These are phyloP conservation scores for Delphinapterus leucas DNA, from an alignment of 2,113 vertebrate genomes.

Conservation along the genomic window DNA sequence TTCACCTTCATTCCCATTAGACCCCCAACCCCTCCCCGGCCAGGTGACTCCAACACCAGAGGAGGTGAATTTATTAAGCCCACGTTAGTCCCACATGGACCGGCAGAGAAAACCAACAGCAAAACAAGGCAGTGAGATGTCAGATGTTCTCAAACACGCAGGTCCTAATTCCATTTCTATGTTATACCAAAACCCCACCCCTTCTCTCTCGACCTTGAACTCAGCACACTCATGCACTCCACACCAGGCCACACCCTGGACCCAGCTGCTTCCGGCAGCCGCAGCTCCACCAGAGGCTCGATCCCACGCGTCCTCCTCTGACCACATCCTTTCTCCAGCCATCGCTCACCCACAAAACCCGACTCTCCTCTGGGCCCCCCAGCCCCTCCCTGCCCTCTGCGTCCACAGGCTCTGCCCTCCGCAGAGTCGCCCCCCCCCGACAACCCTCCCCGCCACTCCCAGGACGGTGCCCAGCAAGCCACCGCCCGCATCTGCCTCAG, in stretches of 20 bases:
- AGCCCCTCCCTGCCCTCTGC: neutral
- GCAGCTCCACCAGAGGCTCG: neutral
- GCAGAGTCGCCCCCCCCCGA: neutral
- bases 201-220: neutral
- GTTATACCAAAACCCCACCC: neutral
- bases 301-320: neutral
- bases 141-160: neutral
- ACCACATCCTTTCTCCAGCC: neutral
- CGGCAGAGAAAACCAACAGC: neutral
- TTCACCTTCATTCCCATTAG: neutral
- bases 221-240: neutral
- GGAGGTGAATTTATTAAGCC: no score
- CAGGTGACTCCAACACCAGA: no score
- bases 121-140: neutral
- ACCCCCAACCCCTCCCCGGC: neutral
- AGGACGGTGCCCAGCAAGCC: neutral
- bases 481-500: neutral
- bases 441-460: fast-evolving
- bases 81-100: neutral
- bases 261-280: no score
- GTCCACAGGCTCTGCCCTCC: neutral
- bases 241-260: fast-evolving
- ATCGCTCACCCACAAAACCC: neutral
- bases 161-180: neutral
- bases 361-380: neutral